These are phyloP conservation scores for Octonoba sinensis DNA, from an alignment of 2,888 invertebrate species.

Conservation along the genomic window DNA sequence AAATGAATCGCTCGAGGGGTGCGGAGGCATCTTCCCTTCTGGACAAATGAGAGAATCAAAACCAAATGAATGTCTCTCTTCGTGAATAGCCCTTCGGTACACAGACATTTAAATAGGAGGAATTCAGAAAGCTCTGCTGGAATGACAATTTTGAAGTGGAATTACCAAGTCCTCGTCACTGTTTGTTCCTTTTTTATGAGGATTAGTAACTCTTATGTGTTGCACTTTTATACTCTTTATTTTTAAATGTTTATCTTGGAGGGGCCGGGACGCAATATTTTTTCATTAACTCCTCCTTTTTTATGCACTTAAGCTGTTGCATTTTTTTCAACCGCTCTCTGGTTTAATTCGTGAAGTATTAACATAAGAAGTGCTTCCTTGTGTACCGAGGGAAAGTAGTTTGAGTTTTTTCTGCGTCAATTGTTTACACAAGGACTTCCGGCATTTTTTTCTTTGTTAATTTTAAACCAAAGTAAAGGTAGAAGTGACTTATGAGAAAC, in stretches of 20 bases:
- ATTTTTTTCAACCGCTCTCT: background rate
- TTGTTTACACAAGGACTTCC: background rate
- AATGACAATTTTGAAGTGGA: constrained; percentile 62
- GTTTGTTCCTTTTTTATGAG: constrained; percentile 46
- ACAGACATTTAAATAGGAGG: too few species aligned
- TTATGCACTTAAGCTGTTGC: constrained; percentile 4
- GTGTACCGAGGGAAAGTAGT: background rate
- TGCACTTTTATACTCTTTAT: constrained; percentile 40
- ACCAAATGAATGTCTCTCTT: too few species aligned
- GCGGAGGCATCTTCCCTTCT: background rate
- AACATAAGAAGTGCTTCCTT: background rate
- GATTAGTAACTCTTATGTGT: constrained; percentile 37
- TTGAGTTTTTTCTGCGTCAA: background rate
- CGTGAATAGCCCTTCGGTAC: too few species aligned
- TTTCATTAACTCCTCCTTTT: constrained; percentile 20
- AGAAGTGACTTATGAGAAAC: too few species aligned
- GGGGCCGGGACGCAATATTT: constrained; percentile 23
- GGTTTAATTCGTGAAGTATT: constrained; percentile 20
- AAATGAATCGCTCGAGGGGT: constrained; percentile 45
- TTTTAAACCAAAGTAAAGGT: too few species aligned
- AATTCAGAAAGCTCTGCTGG: constrained; percentile 25
- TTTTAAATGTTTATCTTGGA: constrained; percentile 25
- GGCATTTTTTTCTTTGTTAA: background rate
- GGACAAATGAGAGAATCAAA: too few species aligned
- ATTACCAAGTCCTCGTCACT: constrained; percentile 33